Percentiles rank a stretch among this genome's conserved stretches.
phyloP scores from a whole-genome alignment of 2,888 invertebrate species.

The Eristalis intricaria region DNA sequence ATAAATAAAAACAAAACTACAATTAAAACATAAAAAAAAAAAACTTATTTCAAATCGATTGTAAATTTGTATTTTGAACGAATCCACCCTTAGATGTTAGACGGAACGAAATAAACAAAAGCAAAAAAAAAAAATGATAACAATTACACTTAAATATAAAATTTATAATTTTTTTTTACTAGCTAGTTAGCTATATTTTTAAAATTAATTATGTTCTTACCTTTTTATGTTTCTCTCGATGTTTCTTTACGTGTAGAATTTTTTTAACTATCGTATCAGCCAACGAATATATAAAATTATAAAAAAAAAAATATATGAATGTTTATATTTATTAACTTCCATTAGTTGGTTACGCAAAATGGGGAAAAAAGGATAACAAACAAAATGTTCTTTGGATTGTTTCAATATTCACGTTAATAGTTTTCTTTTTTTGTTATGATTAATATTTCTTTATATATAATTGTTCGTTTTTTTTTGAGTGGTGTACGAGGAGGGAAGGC shows the following conservation, averaged over 20 bases:
- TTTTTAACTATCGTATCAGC: constrained; percentile 56
- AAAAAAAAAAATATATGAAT: constrained; percentile 4
- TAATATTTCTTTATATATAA: not conserved
- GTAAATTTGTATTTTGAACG: constrained; percentile 73
- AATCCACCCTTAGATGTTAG: constrained; percentile 73
- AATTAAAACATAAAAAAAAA: constrained; percentile 26
- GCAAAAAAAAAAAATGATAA: constrained; percentile 34
- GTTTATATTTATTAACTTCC: constrained; percentile 35
- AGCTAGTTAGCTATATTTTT: constrained; percentile 70
- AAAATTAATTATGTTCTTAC: constrained; percentile 57
- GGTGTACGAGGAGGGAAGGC: not conserved
- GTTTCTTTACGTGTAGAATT: constrained; percentile 40
- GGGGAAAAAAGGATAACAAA: not conserved
- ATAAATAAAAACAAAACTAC: constrained; percentile 21
- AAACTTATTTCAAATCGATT: constrained; percentile 65
- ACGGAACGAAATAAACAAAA: constrained; percentile 34
- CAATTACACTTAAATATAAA: constrained; percentile 47
- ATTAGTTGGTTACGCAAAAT: constrained; percentile 24
- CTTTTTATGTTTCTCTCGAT: not conserved
- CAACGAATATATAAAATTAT: constrained; percentile 59
- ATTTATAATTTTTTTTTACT: constrained; percentile 60
- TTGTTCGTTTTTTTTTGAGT: not conserved
- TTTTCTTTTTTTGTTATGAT: constrained; percentile 14
- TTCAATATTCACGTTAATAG: constrained; percentile 5
- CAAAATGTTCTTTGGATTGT: not conserved